Conservation (phyloP, 2,888 invertebrate genomes). For the Diachrysia chrysitis region DNA sequence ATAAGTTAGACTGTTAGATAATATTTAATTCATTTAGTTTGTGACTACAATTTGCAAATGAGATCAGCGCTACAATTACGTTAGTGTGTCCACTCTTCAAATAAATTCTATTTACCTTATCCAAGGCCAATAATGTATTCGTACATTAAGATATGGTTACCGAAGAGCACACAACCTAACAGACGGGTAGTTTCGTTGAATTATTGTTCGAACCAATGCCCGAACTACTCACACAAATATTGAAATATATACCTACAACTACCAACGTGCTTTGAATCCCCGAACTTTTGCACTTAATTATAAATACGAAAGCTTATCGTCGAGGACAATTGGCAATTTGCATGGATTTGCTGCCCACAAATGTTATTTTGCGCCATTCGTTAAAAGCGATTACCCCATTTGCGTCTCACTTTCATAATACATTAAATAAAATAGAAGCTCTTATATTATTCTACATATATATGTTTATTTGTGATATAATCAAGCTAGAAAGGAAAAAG, state of each 20-base stretch:
- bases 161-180: conserved; percentile 12
- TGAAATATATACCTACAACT: background rate
- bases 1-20: too few relatives aligned
- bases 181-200: conserved; percentile 19
- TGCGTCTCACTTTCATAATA: background rate
- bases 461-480: background rate
- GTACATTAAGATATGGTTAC: conserved; percentile 1
- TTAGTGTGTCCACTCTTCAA: background rate
- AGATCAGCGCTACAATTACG: background rate
- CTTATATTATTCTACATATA: background rate
- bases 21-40: too few relatives aligned
- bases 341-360: conserved; percentile 1
- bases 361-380: background rate
- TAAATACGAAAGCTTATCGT: conserved; percentile 26
- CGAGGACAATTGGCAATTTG: conserved; percentile 27
- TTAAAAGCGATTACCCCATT: background rate
- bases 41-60: background rate
- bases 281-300: conserved; percentile 40
- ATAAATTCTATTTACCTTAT: background rate
- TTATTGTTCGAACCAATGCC: conserved; percentile 24
- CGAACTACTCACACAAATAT: conserved; percentile 25
- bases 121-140: background rate
- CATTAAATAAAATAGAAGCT: background rate
- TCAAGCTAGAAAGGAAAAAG: background rate
- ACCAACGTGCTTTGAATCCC: conserved; percentile 11